Percentiles rank a stretch among this genome's conserved stretches.
phyloP scores from a whole-genome alignment of 2,113 vertebrate genomes.

The Oreochromis aureus region DNA sequence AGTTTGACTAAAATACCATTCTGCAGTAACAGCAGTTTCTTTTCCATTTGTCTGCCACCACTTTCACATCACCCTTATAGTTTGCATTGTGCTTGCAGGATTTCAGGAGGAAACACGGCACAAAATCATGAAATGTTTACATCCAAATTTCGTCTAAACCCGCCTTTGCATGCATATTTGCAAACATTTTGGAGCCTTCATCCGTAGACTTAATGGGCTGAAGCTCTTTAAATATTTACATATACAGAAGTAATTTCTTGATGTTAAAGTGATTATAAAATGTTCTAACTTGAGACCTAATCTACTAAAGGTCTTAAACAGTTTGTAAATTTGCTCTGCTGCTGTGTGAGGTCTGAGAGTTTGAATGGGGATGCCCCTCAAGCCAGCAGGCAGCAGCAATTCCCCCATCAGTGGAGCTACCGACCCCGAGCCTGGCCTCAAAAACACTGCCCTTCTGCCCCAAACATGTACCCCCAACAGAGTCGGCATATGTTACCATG shows the following conservation, averaged over 20 bases:
- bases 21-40: background rate
- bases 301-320: background rate
- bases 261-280: background rate
- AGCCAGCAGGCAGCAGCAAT: background rate
- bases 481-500: constrained; percentile 5
- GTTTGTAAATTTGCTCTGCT: background rate
- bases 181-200: background rate
- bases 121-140: background rate
- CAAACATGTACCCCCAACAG: background rate
- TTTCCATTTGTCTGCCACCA: background rate
- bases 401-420: background rate
- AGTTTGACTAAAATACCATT: background rate
- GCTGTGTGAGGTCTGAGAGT: background rate
- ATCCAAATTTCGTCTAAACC: background rate
- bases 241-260: background rate
- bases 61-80: background rate
- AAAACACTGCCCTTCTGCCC: background rate
- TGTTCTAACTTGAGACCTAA: background rate
- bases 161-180: background rate
- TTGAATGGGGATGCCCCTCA: background rate
- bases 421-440: background rate
- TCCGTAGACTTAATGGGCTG: background rate
- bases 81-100: background rate
- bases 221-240: background rate
- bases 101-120: background rate